A percentile compares a stretch with the other conserved stretches of the same genome.
These are phyloP conservation scores for Melanargia galathea DNA, from an alignment of 2,888 invertebrate genomes.

Conservation along the genomic window DNA sequence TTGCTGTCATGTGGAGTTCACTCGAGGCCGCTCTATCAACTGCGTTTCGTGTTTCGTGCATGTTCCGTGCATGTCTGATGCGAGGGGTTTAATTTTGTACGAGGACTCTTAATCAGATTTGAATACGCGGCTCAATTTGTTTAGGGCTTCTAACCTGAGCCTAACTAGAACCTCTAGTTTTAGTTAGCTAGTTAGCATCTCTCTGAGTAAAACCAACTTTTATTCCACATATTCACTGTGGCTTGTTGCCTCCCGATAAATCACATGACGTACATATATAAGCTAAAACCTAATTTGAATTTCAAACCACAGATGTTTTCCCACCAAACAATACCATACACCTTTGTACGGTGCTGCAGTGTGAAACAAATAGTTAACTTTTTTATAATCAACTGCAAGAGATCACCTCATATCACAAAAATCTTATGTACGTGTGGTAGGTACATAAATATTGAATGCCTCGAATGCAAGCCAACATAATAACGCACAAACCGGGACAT, in stretches of 20 bases:
- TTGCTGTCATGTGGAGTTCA: conserved; percentile 18
- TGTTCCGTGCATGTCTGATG: conserved; percentile 1
- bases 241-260: neutral
- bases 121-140: neutral
- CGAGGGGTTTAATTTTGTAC: neutral
- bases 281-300: neutral
- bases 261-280: neutral
- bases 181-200: conserved; percentile 5
- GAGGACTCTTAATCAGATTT: neutral
- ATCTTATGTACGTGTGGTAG: too few relatives aligned
- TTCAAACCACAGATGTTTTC: neutral
- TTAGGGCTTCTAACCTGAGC: neutral
- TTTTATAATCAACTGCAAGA: too few relatives aligned
- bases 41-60: neutral
- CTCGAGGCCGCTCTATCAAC: neutral
- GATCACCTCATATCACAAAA: too few relatives aligned
- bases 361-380: too few relatives aligned
- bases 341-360: neutral
- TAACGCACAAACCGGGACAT: too few relatives aligned
- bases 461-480: too few relatives aligned
- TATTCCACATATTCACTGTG: neutral
- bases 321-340: neutral
- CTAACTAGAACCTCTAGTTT: too few relatives aligned
- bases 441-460: too few relatives aligned
- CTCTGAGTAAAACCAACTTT: neutral